Evolutionary conservation across 2,113 vertebrate genomes (phyloP), one percentile per base, ranked within the genome.

Genomic region (Podarcis cretensis): DNA sequence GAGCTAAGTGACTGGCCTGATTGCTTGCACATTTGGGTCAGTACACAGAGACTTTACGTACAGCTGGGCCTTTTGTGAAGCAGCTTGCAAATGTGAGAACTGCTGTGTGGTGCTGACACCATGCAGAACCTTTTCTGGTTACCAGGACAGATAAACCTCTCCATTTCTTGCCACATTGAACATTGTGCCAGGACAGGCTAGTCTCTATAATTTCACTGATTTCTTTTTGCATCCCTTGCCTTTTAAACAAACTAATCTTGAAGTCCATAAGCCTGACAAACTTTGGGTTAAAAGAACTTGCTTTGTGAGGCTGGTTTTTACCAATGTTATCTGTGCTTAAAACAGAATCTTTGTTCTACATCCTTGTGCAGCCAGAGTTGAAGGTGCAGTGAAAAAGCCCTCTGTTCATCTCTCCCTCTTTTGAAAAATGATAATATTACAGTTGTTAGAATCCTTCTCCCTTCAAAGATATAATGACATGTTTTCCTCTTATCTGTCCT

Each of bases 401-500:
- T 73, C 40, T 91, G 83, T 92, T 93, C 85, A 88, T 91, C 87
- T 92, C 79, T 63, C 40, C 5, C 1, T 84, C 85, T 87, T 91
- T 84, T 90, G 87, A 92, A 91, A 92, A 92, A 92, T 84, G 37
- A 18, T 94, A 92, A 93, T 95, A 96, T 95, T 94, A 75, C 89
- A 86, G 79, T 93, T 93, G 87, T 95, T 96, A 95, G 82, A 91
- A 92, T 93, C 91, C 87, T 90, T 94, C 90, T 92, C 94, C 85
- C 93, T 94, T 94, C 95, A 93, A 93, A 96, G 91, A 90, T 91
- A 90, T 81, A 96, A 94, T 94, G 93, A 92, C 95, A 94, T 93
- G 91, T 97, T 96, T 96, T 95, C 83, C 1, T 94, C 90, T 95
- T 94, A 94, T 94, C 94, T 94, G 30, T 87, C 76, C 93, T 96